Conservation (phyloP, 2,888 invertebrate genomes). For the Apodemia duryi region DNA sequence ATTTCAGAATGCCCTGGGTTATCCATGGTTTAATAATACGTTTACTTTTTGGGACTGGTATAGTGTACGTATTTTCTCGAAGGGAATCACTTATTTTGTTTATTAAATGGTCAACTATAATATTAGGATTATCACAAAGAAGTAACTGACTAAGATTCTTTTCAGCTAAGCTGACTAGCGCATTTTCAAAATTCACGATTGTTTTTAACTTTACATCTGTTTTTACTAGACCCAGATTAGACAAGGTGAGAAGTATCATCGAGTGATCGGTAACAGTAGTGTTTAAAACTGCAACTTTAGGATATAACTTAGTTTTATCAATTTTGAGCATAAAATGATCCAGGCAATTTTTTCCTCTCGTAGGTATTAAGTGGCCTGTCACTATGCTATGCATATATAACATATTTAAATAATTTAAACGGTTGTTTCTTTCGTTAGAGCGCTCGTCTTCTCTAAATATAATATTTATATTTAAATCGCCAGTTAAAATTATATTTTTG, state of each 20-base stretch:
- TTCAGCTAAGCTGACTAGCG: not conserved
- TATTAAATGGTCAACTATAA: not conserved
- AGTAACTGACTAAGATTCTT: not conserved
- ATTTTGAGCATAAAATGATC: constrained; percentile 2
- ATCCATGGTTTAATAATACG: too few species aligned
- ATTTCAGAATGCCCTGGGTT: not conserved
- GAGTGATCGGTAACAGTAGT: not conserved
- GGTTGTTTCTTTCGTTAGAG: not conserved
- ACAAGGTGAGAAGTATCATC: not conserved
- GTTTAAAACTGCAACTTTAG: not conserved
- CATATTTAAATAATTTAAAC: constrained; percentile 1
- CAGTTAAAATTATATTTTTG: not conserved
- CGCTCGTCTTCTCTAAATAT: not conserved
- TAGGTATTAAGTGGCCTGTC: not conserved
- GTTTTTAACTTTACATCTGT: not conserved
- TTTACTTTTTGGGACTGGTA: not conserved
- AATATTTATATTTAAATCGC: too few species aligned
- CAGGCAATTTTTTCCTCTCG: not conserved
- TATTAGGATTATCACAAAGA: not conserved
- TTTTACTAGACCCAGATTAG: not conserved
- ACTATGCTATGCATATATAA: not conserved
- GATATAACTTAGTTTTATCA: not conserved
- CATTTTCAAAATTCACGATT: not conserved
- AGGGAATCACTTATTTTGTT: not conserved
- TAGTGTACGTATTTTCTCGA: not conserved